These are phyloP conservation scores for Thomomys bottae DNA, from an alignment of 2,113 vertebrate genomes.

Conservation along the genomic window DNA sequence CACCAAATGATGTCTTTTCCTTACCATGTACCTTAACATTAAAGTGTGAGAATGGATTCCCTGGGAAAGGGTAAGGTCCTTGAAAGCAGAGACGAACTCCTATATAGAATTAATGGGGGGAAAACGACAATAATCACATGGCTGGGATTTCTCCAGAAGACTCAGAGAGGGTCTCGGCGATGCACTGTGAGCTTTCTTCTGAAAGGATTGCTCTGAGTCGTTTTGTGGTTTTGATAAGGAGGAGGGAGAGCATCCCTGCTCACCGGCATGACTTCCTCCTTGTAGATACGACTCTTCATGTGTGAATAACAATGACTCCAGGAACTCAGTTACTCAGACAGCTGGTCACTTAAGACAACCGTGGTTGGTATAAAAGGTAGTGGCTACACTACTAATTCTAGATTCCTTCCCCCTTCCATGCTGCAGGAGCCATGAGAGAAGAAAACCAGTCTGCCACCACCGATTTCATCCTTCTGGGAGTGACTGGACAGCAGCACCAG, in stretches of 20 bases:
- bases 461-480: slow-evolving; percentile 70
- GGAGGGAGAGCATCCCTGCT: neutral
- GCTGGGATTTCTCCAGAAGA: neutral
- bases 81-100: neutral
- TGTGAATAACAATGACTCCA: neutral
- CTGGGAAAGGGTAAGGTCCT: neutral
- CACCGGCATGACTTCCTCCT: neutral
- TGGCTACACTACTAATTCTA: neutral
- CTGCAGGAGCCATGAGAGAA: slow-evolving; percentile 49
- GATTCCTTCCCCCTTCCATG: neutral
- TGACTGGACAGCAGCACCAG: slow-evolving; percentile 49
- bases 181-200: neutral
- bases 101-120: neutral
- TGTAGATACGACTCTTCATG: neutral
- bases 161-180: neutral
- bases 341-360: neutral
- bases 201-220: neutral
- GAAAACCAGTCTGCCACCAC: slow-evolving; percentile 52
- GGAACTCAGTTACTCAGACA: neutral
- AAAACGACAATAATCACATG: neutral
- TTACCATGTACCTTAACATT: neutral
- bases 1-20: neutral
- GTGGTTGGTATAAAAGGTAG: rapidly evolving
- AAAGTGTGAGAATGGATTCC: neutral
- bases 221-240: neutral